phyloP scores from a whole-genome alignment of 2,113 vertebrate species.

The Chamaetylas fuelleborni region DNA sequence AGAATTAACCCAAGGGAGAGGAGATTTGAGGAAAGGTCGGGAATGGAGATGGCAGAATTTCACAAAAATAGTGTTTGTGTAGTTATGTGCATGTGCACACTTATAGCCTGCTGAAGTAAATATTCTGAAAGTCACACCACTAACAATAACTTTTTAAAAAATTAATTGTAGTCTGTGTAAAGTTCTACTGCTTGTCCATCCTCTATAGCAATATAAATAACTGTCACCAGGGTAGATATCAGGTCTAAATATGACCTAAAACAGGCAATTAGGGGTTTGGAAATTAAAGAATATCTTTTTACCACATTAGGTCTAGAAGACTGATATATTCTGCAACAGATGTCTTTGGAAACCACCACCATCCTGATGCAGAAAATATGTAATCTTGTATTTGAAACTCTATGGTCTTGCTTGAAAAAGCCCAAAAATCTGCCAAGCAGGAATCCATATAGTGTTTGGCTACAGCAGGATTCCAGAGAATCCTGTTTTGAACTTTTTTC shows the following conservation, averaged over 20 bases:
- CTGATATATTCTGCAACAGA: background rate
- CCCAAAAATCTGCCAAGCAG: background rate
- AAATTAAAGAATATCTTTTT: background rate
- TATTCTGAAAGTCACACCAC: background rate
- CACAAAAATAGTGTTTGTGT: background rate
- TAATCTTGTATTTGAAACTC: background rate
- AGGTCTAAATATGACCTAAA: background rate
- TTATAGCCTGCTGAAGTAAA: background rate
- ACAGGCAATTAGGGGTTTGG: background rate
- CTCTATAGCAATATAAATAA: background rate
- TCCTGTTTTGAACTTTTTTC: background rate
- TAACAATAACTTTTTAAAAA: background rate
- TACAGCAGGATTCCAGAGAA: background rate
- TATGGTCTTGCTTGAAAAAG: background rate
- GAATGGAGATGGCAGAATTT: background rate
- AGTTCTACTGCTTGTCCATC: background rate
- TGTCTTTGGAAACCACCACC: background rate
- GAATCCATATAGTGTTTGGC: background rate
- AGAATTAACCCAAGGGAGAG: background rate
- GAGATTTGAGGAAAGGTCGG: background rate
- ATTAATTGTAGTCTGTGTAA: background rate
- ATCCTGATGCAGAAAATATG: background rate
- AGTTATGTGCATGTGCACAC: accelerated
- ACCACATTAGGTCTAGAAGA: background rate
- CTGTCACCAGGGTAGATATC: background rate